Conservation (phyloP, 2,113 vertebrate genomes). For the Pungitius pungitius region DNA sequence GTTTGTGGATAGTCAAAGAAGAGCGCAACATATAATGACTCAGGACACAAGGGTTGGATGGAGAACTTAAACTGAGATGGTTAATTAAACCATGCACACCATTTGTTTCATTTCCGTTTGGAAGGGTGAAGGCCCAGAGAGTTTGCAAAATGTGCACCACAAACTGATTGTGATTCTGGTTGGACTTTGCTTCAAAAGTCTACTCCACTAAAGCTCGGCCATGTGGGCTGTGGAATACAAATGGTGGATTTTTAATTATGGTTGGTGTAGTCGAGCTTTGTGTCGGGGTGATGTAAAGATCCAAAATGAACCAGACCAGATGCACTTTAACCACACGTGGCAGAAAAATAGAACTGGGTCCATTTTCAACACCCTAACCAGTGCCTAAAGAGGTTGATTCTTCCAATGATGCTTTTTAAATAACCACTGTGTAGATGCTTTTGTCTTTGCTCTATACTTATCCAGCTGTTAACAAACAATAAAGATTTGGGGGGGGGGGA, state of each 20-base stretch:
- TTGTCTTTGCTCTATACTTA: slow-evolving; percentile 25
- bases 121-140: neutral
- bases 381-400: neutral
- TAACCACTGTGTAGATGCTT: slow-evolving; percentile 11
- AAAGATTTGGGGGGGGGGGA: neutral
- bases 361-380: slow-evolving; percentile 14
- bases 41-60: neutral
- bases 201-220: slow-evolving; percentile 34
- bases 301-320: slow-evolving; percentile 27
- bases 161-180: slow-evolving; percentile 42
- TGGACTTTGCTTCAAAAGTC: slow-evolving; percentile 50
- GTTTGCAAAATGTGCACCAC: slow-evolving; percentile 20
- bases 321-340: slow-evolving; percentile 16
- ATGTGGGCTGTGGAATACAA: slow-evolving; percentile 35
- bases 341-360: slow-evolving; percentile 22
- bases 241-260: slow-evolving; percentile 16
- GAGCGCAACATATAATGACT: neutral
- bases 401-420: neutral
- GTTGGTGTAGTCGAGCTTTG: slow-evolving; percentile 8
- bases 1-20: neutral
- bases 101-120: slow-evolving; percentile 12
- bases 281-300: neutral
- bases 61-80: neutral
- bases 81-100: neutral
- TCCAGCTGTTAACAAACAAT: slow-evolving; percentile 26